Evolutionary conservation across 2,797 vertebrate species (phyloP).

Genomic region (Sebastes baramenuke): DNA sequence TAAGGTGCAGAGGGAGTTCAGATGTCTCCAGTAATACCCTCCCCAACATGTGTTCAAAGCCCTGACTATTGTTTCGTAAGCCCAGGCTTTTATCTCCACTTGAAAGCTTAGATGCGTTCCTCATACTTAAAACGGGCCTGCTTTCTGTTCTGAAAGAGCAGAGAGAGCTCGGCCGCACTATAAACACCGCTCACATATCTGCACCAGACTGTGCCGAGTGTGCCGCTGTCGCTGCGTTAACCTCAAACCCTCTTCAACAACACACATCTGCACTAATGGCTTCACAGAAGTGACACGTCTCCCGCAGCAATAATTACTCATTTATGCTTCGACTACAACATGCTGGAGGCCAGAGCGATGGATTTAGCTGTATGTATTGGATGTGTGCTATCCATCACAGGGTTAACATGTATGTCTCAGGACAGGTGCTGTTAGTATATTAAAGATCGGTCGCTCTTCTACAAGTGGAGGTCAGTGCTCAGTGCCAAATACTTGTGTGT

Average conservation of each 20-base stretch:
- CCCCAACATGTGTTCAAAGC: slow-evolving; percentile 43
- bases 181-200: slow-evolving; percentile 46
- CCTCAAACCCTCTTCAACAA: slow-evolving; percentile 23
- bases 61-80: slow-evolving; percentile 60
- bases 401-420: slow-evolving; percentile 4
- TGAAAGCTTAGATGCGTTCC: slow-evolving; percentile 47
- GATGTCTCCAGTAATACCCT: slow-evolving; percentile 49
- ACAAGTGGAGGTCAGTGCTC: not conserved
- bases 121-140: slow-evolving; percentile 38
- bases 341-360: not conserved
- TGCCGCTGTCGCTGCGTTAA: slow-evolving; percentile 5
- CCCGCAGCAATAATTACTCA: slow-evolving; percentile 49
- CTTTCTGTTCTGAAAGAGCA: slow-evolving; percentile 15
- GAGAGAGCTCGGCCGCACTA: slow-evolving; percentile 8
- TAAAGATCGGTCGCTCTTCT: not conserved
- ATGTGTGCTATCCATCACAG: slow-evolving; percentile 1
- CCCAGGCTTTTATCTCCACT: slow-evolving; percentile 54
- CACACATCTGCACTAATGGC: slow-evolving; percentile 49
- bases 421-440: slow-evolving; percentile 17
- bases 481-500: slow-evolving; percentile 33
- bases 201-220: slow-evolving; percentile 14
- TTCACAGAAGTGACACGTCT: slow-evolving; percentile 44
- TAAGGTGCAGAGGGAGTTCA: slow-evolving; percentile 51
- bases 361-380: not conserved
- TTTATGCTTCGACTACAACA: slow-evolving; percentile 40